Evolutionary conservation across 1,140 invertebrate species (phyloP).

Genomic region (Tribolium castaneum): DNA sequence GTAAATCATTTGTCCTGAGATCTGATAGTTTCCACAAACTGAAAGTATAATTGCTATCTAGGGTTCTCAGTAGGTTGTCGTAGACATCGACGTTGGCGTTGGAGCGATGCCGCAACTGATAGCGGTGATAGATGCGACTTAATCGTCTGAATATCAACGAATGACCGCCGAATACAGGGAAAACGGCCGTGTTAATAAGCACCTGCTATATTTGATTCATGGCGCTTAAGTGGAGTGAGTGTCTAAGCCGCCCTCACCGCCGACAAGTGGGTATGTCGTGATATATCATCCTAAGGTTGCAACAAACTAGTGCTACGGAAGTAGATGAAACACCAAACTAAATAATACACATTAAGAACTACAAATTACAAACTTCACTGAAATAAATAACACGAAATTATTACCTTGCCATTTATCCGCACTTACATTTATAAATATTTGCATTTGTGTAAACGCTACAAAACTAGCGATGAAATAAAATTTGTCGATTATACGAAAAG

Average conservation of each 20-base stretch:
- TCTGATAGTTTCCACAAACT: neutral
- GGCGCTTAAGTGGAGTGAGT: constrained; percentile 27
- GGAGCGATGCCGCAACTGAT: constrained; percentile 41
- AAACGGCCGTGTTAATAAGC: constrained; percentile 46
- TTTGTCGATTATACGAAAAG: too few relatives aligned
- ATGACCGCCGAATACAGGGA: constrained; percentile 41
- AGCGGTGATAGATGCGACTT: constrained; percentile 44
- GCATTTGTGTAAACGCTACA: too few relatives aligned
- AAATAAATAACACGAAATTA: neutral
- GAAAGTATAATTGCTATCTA: neutral
- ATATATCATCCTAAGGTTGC: constrained; percentile 16
- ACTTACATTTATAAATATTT: too few relatives aligned
- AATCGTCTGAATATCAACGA: constrained; percentile 27
- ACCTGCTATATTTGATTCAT: constrained; percentile 40
- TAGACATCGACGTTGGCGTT: neutral
- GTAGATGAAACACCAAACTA: neutral
- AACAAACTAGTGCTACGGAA: neutral
- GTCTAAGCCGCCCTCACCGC: constrained; percentile 20
- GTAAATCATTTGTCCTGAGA: neutral
- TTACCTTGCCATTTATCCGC: neutral
- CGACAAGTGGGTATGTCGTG: constrained; percentile 22
- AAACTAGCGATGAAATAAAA: too few relatives aligned
- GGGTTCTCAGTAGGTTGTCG: neutral
- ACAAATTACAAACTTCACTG: neutral
- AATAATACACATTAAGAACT: neutral